phyloP scores from a whole-genome alignment of 1,140 invertebrate species.

The Drosophila suzukii region DNA sequence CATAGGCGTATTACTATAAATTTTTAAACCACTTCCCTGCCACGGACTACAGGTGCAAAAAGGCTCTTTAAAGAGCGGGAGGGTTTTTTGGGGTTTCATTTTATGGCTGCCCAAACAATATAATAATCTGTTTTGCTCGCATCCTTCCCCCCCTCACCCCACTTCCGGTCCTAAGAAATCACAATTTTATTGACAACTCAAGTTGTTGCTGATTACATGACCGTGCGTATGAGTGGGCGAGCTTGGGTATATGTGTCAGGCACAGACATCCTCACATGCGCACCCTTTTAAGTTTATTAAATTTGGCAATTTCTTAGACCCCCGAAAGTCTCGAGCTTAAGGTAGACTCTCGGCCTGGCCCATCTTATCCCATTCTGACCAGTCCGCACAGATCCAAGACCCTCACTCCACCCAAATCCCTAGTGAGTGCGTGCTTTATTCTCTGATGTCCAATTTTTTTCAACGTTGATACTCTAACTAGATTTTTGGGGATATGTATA shows the following conservation, averaged over 20 bases:
- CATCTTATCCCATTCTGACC: conserved; percentile 31
- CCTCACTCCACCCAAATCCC: conserved; percentile 59
- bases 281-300: conserved; percentile 84
- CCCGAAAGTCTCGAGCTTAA: conserved; percentile 44
- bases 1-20: conserved; percentile 77
- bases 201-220: conserved; percentile 79
- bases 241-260: conserved; percentile 57
- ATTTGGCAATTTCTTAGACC: conserved; percentile 80
- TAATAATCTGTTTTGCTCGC: conserved; percentile 68
- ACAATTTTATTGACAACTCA: conserved; percentile 84
- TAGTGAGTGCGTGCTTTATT: conserved; percentile 69
- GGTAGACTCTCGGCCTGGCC: conserved; percentile 39
- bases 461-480: conserved; percentile 20
- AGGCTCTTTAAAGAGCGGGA: conserved; percentile 51
- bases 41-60: conserved; percentile 66
- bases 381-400: conserved; percentile 1
- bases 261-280: conserved; percentile 40
- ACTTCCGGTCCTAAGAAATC: conserved; percentile 72
- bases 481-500: not conserved
- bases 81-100: conserved; percentile 11
- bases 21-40: conserved; percentile 57
- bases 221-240: conserved; percentile 35
- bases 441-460: conserved; percentile 62
- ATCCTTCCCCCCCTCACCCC: conserved; percentile 12
- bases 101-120: conserved; percentile 63